Base-by-base conservation (phyloP, 2,888 invertebrate genomes). In the Dolichopus griseipennis region DNA sequence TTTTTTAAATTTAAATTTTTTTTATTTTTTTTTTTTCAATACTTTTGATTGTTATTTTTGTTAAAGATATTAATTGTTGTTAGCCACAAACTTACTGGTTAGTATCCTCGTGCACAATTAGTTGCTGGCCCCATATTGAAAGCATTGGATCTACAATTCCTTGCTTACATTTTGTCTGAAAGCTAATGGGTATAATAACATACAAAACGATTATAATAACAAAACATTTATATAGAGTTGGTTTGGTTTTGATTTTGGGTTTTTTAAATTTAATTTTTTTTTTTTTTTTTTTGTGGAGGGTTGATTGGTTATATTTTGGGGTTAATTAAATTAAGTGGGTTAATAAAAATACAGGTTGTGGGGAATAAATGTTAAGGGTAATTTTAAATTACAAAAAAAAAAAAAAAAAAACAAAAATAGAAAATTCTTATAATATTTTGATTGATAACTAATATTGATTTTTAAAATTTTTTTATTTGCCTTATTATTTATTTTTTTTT, bases 81-180 rank as follows among this genome's bases (percentile, higher is more conserved):
- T 69, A 72, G 64, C 70, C 72, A 72, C 81, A 80, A 82, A 93
- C 93, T 92, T 92, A 95, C 94, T 93, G 93, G 87, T 93, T 92
- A 83, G 93, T 93, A 87, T 95, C 94, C 90, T 94, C 94, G 90
- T 93, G 93, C 85, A 94, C 92, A 87, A 94, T 93, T 88, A 94
- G 92, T 89, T 94, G 94, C 87, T 95, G 94, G 86, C 94, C 95
- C 95, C 95, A 95, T 87, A 95, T 95, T 86, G 92, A 93, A 87
- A 95, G 92, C 93, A 95, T 94, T 86, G 94, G 95, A 89, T 95
- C 94, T 90, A 94, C 92, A 89, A 94, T 93, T 89, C 94, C 94
- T 88, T 92, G 92, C 90, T 93, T 93, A 87, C 88, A 88, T 85
- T 89, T 89, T 85, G 89, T 90, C 88, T 90, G 89, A 88, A 90